A percentile compares a stretch with the other conserved stretches of the same genome.
These are phyloP conservation scores for Myopa testacea DNA, from an alignment of 2,888 invertebrate genomes.

Conservation along the genomic window DNA sequence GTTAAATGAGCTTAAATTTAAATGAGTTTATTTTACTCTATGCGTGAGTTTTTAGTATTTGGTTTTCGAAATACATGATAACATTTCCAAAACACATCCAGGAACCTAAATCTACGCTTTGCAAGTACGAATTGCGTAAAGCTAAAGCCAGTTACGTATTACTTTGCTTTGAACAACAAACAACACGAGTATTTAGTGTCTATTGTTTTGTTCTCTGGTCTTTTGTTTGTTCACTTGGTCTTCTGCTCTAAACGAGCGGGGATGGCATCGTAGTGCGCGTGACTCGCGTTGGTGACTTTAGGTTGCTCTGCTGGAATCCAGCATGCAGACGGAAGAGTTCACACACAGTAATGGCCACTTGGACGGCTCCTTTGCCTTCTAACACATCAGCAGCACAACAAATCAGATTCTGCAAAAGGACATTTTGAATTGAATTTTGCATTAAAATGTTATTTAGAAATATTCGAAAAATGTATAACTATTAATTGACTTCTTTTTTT, in stretches of 20 bases:
- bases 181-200: not conserved
- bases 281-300: conserved; percentile 63
- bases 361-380: conserved; percentile 88
- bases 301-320: conserved; percentile 45
- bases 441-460: conserved; percentile 68
- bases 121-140: not conserved
- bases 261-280: conserved; percentile 63
- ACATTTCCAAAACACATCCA: conserved; percentile 9
- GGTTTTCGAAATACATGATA: not conserved
- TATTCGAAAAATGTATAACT: conserved; percentile 68
- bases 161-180: not conserved
- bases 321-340: conserved; percentile 81
- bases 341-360: conserved; percentile 89
- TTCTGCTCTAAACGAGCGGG: conserved; percentile 55
- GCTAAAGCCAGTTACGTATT: not conserved
- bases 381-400: conserved; percentile 93
- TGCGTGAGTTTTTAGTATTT: not conserved
- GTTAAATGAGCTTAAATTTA: conserved; percentile 10
- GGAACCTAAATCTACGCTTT: conserved; percentile 17
- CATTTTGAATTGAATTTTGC: not conserved
- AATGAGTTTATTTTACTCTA: not conserved
- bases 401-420: conserved; percentile 77
- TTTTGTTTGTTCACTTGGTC: not conserved
- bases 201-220: not conserved
- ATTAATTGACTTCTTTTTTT: too few relatives aligned